phyloP scores from a whole-genome alignment of 2,113 vertebrate genomes.

The Holacanthus passer region DNA sequence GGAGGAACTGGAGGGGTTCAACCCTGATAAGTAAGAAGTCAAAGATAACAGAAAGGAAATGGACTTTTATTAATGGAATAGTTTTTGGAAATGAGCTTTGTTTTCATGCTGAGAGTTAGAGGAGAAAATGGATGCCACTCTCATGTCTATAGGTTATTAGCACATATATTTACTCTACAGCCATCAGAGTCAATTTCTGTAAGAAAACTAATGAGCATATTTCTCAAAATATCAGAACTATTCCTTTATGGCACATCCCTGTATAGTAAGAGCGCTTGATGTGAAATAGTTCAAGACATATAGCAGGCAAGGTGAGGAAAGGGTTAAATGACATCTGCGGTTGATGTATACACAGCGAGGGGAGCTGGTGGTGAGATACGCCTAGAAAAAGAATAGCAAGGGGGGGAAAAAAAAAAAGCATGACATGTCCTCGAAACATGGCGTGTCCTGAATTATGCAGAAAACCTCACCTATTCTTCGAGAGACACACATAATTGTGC shows the following conservation, averaged over 20 bases:
- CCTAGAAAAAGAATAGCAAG: conserved; percentile 7
- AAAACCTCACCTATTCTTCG: conserved; percentile 43
- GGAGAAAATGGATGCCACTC: neutral
- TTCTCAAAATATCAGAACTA: neutral
- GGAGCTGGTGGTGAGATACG: conserved; percentile 26
- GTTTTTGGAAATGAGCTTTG: neutral
- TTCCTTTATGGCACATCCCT: neutral
- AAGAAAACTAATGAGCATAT: neutral
- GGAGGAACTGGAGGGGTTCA: conserved; percentile 96
- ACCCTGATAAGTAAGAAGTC: conserved; percentile 89
- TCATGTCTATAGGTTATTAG: neutral
- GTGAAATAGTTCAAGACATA: neutral
- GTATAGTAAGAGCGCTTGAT: neutral
- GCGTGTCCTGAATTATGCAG: conserved; percentile 48
- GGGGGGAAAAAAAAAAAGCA: conserved; percentile 2
- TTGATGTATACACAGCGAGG: conserved; percentile 10
- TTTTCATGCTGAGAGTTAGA: neutral
- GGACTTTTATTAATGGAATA: neutral
- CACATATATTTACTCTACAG: neutral
- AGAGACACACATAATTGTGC: conserved; percentile 36
- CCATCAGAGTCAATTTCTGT: neutral
- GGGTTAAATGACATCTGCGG: conserved; percentile 46
- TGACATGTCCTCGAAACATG: conserved; percentile 30
- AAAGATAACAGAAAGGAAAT: neutral
- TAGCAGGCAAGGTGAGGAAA: conserved; percentile 1